phyloP scores from a whole-genome alignment of 2,888 invertebrate species.

The Lasioglossum marginatum region DNA sequence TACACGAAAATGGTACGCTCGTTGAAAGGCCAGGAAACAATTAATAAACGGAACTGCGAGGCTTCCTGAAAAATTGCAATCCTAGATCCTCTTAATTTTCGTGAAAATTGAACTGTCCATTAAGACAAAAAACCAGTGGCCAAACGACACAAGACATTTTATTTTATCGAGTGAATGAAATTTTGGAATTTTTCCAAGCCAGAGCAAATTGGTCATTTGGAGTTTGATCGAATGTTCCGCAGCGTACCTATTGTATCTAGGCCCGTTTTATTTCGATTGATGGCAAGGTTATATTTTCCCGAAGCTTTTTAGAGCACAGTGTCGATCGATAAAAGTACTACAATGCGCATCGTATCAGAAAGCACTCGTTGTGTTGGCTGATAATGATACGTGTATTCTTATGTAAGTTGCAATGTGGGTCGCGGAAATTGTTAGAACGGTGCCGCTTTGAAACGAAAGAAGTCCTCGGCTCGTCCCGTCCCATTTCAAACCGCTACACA shows the following conservation, averaged over 20 bases:
- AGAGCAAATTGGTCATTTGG: neutral
- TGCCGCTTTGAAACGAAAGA: constrained; percentile 33
- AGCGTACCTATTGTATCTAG: too few species aligned
- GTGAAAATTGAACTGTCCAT: neutral
- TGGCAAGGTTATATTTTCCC: neutral
- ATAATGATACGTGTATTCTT: constrained; percentile 38
- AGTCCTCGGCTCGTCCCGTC: constrained; percentile 7
- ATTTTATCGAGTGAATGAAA: neutral
- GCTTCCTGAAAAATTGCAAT: neutral
- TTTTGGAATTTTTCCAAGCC: neutral
- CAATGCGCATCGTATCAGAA: constrained; percentile 21
- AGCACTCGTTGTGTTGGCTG: constrained; percentile 24
- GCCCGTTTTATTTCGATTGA: neutral
- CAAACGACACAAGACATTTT: neutral
- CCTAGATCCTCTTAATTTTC: neutral
- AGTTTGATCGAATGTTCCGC: neutral
- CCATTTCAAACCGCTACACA: constrained; percentile 1
- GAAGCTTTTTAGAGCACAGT: constrained; percentile 4
- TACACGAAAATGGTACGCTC: constrained; percentile 11
- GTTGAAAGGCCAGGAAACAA: neutral
- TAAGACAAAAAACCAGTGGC: neutral
- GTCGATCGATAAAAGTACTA: constrained; percentile 17
- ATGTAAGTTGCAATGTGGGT: constrained; percentile 38
- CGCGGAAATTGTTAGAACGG: constrained; percentile 42
- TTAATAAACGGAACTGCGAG: neutral